Base-by-base conservation (phyloP, 2,797 vertebrate genomes). In the Hirundo rustica region DNA sequence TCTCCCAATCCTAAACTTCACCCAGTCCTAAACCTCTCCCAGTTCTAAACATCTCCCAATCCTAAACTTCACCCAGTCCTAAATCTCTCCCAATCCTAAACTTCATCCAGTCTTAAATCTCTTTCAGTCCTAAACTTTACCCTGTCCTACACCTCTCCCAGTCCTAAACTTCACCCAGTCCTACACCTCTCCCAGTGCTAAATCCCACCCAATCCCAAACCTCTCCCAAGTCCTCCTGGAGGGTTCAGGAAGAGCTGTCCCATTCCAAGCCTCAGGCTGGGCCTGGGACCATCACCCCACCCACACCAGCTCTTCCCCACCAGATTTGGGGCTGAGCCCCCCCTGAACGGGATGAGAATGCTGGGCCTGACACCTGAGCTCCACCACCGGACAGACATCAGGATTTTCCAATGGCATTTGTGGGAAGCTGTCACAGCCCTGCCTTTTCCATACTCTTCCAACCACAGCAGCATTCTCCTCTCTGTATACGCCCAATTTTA, bases 91-190 rank as follows among this genome's bases (percentile, higher is more conserved):
- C 36, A n/a, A 10, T 27, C 45, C 62, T 18, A 74, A 36, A 47
- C 15, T 0, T 55, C 17, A 0, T 5, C 17, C 30, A 44, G 0
- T 17, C 6, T 32, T 22, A 57, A 45, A 11, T n/a, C n/a, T n/a
- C n/a, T n/a, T n/a, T n/a, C n/a, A n/a, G n/a, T n/a, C n/a, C n/a
- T n/a, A n/a, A n/a, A n/a, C n/a, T n/a, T n/a, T n/a, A n/a, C n/a
- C 7, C 0, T 10, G 0, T 54, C 22, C 68, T 26, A 54, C 26
- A 26, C 32, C 2, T 20, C 9, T 3, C n/a, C 23, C 8, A 44
- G 0, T 10, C 36, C 22, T 20, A 10, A n/a, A 54, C 16, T 1
- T 8, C 23, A 8, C 9, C 17, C 16, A n/a, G 3, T 18, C 20
- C 72, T 26, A 34, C 45, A 50, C 20, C 3, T 77, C 17, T 7